Conservation (phyloP, 2,113 vertebrate genomes). For the Noctilio leporinus region DNA sequence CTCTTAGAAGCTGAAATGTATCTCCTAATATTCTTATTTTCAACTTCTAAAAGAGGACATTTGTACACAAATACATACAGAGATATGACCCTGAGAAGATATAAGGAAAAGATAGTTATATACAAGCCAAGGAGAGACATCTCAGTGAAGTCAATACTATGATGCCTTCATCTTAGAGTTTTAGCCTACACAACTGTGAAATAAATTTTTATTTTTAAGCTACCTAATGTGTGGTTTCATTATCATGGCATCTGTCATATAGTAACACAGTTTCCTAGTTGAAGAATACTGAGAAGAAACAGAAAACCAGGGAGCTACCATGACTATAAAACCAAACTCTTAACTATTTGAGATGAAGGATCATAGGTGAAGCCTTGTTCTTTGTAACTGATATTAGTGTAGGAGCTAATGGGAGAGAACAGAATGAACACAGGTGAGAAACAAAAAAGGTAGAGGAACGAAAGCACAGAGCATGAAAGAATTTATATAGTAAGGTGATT, state of each 20-base stretch:
- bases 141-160: neutral
- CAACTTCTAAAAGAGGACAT: neutral
- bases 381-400: neutral
- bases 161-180: neutral
- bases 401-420: neutral
- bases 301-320: accelerated
- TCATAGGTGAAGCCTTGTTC: neutral
- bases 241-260: too few species aligned
- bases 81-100: neutral
- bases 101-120: neutral
- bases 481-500: neutral
- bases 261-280: neutral
- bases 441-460: neutral
- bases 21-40: neutral
- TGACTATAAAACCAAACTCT: neutral
- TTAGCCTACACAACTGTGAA: neutral
- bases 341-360: neutral
- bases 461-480: neutral
- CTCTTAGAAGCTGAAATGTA: neutral
- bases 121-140: neutral
- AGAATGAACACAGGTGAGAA: neutral
- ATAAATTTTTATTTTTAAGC: neutral
- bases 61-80: neutral
- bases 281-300: neutral
- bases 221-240: neutral